Evolutionary conservation across 2,797 vertebrate genomes (phyloP), one percentile per base, ranked within the genome.

Genomic region (Florisuga fusca): DNA sequence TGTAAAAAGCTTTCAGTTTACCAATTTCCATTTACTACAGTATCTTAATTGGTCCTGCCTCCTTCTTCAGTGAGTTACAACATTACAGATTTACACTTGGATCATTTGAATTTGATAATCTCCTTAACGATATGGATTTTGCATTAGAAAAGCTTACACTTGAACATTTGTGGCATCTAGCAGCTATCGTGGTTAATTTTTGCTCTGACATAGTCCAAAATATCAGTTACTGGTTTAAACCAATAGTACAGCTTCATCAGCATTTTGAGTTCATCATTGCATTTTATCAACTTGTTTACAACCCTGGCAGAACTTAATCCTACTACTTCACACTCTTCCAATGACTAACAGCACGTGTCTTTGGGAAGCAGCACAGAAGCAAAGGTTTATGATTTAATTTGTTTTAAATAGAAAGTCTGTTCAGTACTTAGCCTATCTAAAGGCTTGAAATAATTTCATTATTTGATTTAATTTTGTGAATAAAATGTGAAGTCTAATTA

Each of bases 371-470:
- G n/a, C 15, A 51, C 29, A 74, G 21, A 94, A 88, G 92, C 38
- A 89, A 83, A 91, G 45, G 73, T 84, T 94, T 96, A 74, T 86
- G 62, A 38, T 85, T 95, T 94, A 80, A 92, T 96, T 95, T 96
- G 41, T 92, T 89, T 95, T 92, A 85, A 92, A 76, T 78, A 85
- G 72, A 86, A 94, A 89, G 27, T 8, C 57, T 84, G 34, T 87
- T 72, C 43, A 77, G 41, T 72, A 89, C 33, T 68, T 78, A 94
- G 82, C 29, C 54, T 94, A 88, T 89, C 15, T 79, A 92, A 91
- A 96, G 41, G 63, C 54, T 95, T 71, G 73, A 80, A 93, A 54
- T 87, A 71, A 80, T 97, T 87, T 95, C 45, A 82, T 74, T 15
- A 66, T 91, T 72, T 93, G 14, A 87, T 94, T 97, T 74, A 26